Evolutionary conservation across 2,797 vertebrate species (phyloP).

Genomic region (Rhinichthys osculus): DNA sequence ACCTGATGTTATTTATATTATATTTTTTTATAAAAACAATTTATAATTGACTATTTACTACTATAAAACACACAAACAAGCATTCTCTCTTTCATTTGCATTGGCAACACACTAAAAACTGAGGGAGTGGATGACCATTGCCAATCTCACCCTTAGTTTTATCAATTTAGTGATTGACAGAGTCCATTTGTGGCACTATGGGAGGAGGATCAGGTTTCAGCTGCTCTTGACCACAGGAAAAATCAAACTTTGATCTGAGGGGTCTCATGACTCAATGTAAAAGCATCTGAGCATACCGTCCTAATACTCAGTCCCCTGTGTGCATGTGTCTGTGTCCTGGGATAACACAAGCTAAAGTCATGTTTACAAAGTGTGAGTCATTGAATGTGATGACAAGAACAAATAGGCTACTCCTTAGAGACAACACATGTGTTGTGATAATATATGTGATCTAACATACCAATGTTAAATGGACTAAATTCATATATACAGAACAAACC

Average conservation of each 20-base stretch:
- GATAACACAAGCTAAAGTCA: constrained; percentile 14
- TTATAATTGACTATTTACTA: neutral
- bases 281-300: constrained; percentile 57
- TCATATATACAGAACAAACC: neutral
- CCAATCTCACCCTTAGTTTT: neutral
- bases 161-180: constrained; percentile 22
- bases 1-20: neutral
- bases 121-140: neutral
- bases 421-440: constrained; percentile 22
- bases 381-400: constrained; percentile 45
- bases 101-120: neutral
- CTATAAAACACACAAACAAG: neutral
- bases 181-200: constrained; percentile 9
- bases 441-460: constrained; percentile 9
- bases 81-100: neutral
- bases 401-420: constrained; percentile 14
- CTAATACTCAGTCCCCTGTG: constrained; percentile 40
- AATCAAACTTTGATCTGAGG: constrained; percentile 50
- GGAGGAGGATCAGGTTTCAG: constrained; percentile 41
- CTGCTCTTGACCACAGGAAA: constrained; percentile 31
- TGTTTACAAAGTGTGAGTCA: constrained; percentile 24
- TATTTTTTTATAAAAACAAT: neutral
- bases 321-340: constrained; percentile 25
- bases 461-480: neutral
- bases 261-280: constrained; percentile 50